Conservation (phyloP, 2,113 vertebrate species). For the Aplodontia rufa region DNA sequence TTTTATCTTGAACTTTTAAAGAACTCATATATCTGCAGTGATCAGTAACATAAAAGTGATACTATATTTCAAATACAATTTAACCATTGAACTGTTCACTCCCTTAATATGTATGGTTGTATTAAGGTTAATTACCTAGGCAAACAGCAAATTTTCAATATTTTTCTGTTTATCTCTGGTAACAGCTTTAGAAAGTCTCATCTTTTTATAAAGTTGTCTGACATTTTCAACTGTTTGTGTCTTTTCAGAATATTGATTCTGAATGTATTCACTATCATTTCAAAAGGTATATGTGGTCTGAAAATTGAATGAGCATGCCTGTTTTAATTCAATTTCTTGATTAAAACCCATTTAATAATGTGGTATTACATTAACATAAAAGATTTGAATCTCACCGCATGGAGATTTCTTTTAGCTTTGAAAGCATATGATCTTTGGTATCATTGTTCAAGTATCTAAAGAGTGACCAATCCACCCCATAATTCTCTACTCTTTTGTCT, state of each 20-base stretch:
- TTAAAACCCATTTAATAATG: not conserved
- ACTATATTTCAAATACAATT: not conserved
- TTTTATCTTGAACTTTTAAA: not conserved
- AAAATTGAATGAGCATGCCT: not conserved
- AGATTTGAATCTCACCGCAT: not conserved
- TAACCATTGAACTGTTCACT: not conserved
- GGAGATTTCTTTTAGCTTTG: not conserved
- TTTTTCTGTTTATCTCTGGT: not conserved
- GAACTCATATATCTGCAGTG: not conserved
- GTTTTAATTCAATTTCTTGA: slow-evolving; percentile 34
- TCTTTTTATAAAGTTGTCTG: not conserved
- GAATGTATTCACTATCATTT: not conserved
- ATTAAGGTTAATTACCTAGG: not conserved
- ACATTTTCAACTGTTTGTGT: not conserved
- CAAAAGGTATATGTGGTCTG: not conserved
- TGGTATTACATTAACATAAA: not conserved
- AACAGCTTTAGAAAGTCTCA: not conserved
- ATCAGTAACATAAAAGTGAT: not conserved
- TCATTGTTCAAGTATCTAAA: not conserved
- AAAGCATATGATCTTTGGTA: not conserved
- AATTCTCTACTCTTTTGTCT: not conserved
- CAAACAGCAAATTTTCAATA: not conserved
- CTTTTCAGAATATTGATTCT: not conserved
- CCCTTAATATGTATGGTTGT: not conserved
- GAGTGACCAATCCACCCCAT: not conserved